phyloP scores from a whole-genome alignment of 2,888 invertebrate species.

The Phortica magna region DNA sequence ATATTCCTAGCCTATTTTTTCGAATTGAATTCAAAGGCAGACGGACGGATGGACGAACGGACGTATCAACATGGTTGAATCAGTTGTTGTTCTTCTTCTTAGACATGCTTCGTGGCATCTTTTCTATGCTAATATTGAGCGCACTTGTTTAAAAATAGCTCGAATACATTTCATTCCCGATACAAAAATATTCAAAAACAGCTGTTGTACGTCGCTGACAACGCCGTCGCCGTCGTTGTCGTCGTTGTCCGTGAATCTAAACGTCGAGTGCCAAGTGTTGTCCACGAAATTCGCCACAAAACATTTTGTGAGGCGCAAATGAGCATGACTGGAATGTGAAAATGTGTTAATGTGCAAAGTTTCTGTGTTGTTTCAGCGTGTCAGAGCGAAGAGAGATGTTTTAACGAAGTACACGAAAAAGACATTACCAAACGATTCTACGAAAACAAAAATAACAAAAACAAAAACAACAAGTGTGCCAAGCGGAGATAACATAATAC shows the following conservation, averaged over 20 bases:
- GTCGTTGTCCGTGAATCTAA: neutral
- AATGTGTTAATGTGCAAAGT: conserved; percentile 68
- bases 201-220: conserved; percentile 68
- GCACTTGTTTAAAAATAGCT: conserved; percentile 68
- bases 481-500: conserved; percentile 39
- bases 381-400: conserved; percentile 26
- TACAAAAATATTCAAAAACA: conserved; percentile 60
- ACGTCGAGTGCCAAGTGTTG: neutral
- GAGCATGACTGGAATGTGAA: conserved; percentile 16
- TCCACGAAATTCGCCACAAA: conserved; percentile 11
- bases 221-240: neutral
- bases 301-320: conserved; percentile 38
- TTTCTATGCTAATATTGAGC: conserved; percentile 59
- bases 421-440: conserved; percentile 20
- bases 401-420: conserved; percentile 42
- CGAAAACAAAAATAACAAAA: conserved; percentile 52
- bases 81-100: too few relatives aligned
- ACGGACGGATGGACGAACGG: neutral
- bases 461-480: conserved; percentile 53
- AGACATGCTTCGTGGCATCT: neutral
- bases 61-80: too few relatives aligned
- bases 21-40: neutral
- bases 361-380: conserved; percentile 52
- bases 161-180: conserved; percentile 63
- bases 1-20: conserved; percentile 45